phyloP scores from a whole-genome alignment of 2,888 invertebrate genomes.

The Drosophila merina region DNA sequence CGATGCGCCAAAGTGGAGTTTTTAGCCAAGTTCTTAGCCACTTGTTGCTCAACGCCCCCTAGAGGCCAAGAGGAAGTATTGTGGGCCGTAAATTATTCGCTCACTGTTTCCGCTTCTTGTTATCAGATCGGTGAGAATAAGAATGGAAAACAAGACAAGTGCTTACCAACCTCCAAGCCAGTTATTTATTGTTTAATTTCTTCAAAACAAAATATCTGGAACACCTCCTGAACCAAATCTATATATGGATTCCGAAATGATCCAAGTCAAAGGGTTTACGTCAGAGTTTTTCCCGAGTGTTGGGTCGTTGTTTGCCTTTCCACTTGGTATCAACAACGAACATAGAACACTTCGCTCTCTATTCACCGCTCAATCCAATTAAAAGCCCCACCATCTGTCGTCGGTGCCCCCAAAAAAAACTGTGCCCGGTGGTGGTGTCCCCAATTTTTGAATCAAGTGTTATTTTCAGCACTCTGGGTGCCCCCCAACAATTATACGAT shows the following conservation, averaged over 20 bases:
- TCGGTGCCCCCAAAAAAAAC: conserved; percentile 51
- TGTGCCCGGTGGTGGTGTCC: conserved; percentile 41
- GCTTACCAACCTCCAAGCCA: too few species aligned
- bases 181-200: too few species aligned
- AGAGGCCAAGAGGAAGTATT: conserved; percentile 47
- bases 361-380: conserved; percentile 39
- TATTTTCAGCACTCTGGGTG: conserved; percentile 51
- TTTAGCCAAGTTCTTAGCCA: conserved; percentile 48
- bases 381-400: conserved; percentile 42
- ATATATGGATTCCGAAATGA: background rate
- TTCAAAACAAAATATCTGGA: too few species aligned
- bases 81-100: conserved; percentile 58
- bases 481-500: conserved; percentile 54
- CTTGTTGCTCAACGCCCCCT: conserved; percentile 67
- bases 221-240: too few species aligned
- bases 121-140: conserved; percentile 29
- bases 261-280: conserved; percentile 9
- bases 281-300: conserved; percentile 19
- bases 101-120: conserved; percentile 60
- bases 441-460: conserved; percentile 56
- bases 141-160: conserved; percentile 7
- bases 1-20: conserved; percentile 16
- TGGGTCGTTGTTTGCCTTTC: conserved; percentile 28
- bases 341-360: conserved; percentile 21
- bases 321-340: conserved; percentile 7